These are phyloP conservation scores for Tipula unca DNA, from an alignment of 2,888 invertebrate species.

Conservation along the genomic window DNA sequence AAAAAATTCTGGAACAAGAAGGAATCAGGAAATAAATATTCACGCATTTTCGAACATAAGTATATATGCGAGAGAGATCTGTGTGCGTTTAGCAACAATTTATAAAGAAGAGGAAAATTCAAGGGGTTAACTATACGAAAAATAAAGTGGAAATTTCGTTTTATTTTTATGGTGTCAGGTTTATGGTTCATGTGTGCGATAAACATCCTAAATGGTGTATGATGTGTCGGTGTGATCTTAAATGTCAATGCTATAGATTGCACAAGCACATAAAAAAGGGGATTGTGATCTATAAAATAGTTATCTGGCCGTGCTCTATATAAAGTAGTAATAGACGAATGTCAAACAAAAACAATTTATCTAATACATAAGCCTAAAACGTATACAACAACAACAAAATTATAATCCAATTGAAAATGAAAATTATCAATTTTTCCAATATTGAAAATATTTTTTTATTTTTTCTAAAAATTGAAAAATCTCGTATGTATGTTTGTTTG, in stretches of 20 bases:
- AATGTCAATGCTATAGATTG: neutral
- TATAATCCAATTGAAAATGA: neutral
- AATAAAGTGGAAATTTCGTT: neutral
- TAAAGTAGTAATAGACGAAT: too few relatives aligned
- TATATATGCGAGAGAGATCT: neutral
- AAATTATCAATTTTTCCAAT: neutral
- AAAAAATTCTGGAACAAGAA: neutral
- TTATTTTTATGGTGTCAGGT: neutral
- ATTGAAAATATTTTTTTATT: neutral
- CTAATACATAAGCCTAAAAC: neutral
- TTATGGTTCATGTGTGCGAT: neutral
- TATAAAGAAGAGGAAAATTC: neutral
- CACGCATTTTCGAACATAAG: neutral
- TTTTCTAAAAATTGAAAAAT: neutral
- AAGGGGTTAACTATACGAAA: neutral
- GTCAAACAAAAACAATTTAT: neutral
- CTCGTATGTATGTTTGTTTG: neutral
- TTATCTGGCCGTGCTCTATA: neutral
- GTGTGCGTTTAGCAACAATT: neutral
- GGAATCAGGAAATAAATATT: neutral
- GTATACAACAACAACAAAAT: neutral
- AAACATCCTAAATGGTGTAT: neutral
- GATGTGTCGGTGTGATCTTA: neutral
- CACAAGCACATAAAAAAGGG: neutral
- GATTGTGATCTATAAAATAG: neutral